Conservation (phyloP, 1,140 invertebrate genomes). For the Anthonomus grandis region DNA sequence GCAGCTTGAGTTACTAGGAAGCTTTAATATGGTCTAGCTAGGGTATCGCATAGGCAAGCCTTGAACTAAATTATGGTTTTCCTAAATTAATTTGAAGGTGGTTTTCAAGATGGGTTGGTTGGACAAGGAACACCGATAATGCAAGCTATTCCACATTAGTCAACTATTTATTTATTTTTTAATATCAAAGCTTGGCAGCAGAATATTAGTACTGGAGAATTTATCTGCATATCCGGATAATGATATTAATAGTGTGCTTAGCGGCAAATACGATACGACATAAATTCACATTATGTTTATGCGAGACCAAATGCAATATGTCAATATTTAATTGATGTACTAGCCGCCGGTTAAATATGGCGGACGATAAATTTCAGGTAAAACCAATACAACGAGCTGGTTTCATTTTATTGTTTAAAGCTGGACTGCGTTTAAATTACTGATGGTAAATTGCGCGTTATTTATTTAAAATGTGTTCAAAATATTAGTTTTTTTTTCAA, state of each 20-base stretch:
- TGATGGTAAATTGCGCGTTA: conserved; percentile 3
- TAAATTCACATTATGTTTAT: conserved; percentile 38
- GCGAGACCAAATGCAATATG: conserved; percentile 34
- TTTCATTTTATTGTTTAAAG: conserved; percentile 21
- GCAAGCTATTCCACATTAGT: too few relatives aligned
- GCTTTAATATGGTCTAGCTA: conserved; percentile 37
- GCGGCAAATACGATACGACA: conserved; percentile 28
- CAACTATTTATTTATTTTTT: too few relatives aligned
- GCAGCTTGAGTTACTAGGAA: conserved; percentile 40
- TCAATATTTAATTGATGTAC: conserved; percentile 37
- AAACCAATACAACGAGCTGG: conserved; percentile 23
- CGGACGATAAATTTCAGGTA: conserved; percentile 30
- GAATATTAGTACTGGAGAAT: conserved; percentile 2
- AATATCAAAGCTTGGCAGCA: background rate
- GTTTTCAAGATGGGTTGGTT: too few relatives aligned
- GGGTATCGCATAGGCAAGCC: conserved; percentile 1
- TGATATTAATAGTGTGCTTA: conserved; percentile 30
- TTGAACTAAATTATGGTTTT: background rate
- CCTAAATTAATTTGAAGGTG: conserved; percentile 1
- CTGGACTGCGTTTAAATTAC: conserved; percentile 4
- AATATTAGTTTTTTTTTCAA: too few relatives aligned
- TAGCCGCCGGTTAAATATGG: conserved; percentile 17
- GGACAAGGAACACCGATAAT: too few relatives aligned
- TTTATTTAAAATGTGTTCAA: too few relatives aligned
- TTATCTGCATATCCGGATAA: conserved; percentile 27